These are phyloP conservation scores for Hydropsyche betteni DNA, from an alignment of 2,888 invertebrate species.

Conservation along the genomic window DNA sequence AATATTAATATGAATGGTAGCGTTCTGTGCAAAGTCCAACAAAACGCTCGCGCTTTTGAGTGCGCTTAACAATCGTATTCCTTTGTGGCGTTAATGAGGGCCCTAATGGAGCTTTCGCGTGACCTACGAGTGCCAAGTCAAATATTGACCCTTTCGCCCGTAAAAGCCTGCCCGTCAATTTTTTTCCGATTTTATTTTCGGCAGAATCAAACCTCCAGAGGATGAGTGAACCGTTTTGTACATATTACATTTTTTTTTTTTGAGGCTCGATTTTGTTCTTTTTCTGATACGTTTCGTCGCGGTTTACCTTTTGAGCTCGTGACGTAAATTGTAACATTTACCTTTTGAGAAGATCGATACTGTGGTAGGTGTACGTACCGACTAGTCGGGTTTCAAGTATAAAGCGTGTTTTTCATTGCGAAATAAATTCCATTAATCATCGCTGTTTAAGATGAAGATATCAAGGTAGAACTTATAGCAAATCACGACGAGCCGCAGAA, in stretches of 20 bases:
- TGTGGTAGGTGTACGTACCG: background rate
- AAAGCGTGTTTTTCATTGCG: background rate
- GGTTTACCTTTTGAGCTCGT: background rate
- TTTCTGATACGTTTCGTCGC: conserved; percentile 1
- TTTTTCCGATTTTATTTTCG: conserved; percentile 6
- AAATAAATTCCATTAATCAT: conserved; percentile 19
- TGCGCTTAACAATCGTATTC: background rate
- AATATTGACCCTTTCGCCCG: conserved; percentile 27
- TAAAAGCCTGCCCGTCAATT: conserved; percentile 15
- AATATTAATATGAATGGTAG: no score
- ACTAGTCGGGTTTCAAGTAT: background rate
- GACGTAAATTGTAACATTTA: conserved; percentile 28
- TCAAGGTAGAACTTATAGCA: background rate
- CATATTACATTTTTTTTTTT: background rate
- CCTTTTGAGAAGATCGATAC: conserved; percentile 8
- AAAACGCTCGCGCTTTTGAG: background rate
- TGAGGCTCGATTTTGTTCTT: background rate
- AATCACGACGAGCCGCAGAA: background rate
- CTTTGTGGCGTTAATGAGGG: conserved; percentile 19
- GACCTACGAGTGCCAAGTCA: conserved; percentile 22
- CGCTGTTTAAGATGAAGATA: conserved; percentile 3
- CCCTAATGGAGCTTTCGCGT: conserved; percentile 26
- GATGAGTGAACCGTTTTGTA: no score
- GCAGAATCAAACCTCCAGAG: background rate
- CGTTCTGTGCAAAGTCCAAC: no score